Conservation (phyloP, 2,888 invertebrate species). For the Caenorhabditis uteleia region DNA sequence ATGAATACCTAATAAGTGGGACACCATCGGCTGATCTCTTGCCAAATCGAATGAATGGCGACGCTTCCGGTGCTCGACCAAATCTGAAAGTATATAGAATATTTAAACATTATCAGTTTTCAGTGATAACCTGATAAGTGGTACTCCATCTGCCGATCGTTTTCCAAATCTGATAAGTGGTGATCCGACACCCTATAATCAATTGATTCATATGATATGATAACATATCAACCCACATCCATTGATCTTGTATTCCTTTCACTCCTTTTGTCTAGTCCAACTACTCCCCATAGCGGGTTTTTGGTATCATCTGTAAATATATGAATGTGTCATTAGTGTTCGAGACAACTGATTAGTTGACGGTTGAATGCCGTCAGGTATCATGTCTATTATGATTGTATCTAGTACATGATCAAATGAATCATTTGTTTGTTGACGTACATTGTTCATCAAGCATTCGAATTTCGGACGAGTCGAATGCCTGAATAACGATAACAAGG, state of each 20-base stretch:
- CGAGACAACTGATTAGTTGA: no score
- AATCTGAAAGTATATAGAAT: slow-evolving; percentile 40
- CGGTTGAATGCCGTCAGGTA: no score
- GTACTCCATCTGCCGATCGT: slow-evolving; percentile 33
- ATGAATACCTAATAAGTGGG: slow-evolving; percentile 40
- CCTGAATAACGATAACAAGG: slow-evolving; percentile 16
- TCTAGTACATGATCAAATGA: no score
- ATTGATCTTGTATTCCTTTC: slow-evolving; percentile 13
- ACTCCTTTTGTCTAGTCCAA: slow-evolving; percentile 23
- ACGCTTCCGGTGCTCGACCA: slow-evolving; percentile 26
- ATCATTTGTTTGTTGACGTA: no score
- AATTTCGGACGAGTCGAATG: slow-evolving; percentile 62
- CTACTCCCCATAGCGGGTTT: slow-evolving; percentile 9
- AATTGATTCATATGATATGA: not conserved
- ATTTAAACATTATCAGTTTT: not conserved
- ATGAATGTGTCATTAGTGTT: no score
- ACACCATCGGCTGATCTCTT: slow-evolving; percentile 50
- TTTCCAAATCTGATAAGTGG: slow-evolving; percentile 55
- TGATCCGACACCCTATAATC: not conserved
- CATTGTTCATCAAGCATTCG: slow-evolving; percentile 61
- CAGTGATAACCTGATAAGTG: slow-evolving; percentile 57
- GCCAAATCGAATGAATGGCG: slow-evolving; percentile 62
- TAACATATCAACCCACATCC: slow-evolving; percentile 1
- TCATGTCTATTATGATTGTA: no score
- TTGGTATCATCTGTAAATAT: slow-evolving; percentile 22